phyloP scores from a whole-genome alignment of 2,113 vertebrate genomes.

The Zapus hudsonius region DNA sequence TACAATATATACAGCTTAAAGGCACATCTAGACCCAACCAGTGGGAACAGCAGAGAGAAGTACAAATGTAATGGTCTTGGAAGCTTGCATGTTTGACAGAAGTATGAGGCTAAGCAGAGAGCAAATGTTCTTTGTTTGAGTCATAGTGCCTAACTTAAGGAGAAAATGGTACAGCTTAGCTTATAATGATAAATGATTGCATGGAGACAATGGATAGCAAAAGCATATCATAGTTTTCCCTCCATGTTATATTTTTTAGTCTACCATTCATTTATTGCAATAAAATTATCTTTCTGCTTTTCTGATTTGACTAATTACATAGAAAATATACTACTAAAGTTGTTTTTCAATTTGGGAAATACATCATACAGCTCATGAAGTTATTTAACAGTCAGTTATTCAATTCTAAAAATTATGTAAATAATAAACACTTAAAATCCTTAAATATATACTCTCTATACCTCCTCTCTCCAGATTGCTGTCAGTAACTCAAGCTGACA shows the following conservation, averaged over 20 bases:
- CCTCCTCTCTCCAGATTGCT: not conserved
- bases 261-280: slow-evolving; percentile 31
- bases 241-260: slow-evolving; percentile 5
- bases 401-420: slow-evolving; percentile 18
- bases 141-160: not conserved
- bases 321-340: slow-evolving; percentile 17
- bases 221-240: slow-evolving; percentile 7
- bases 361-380: slow-evolving; percentile 11
- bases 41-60: slow-evolving; percentile 59
- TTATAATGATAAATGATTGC: slow-evolving; percentile 8
- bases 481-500: not conserved
- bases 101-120: not conserved
- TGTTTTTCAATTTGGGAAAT: slow-evolving; percentile 48
- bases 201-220: not conserved
- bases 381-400: slow-evolving; percentile 23
- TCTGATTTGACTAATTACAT: slow-evolving; percentile 36
- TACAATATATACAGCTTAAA: slow-evolving; percentile 62
- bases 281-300: slow-evolving; percentile 34
- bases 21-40: slow-evolving; percentile 71
- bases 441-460: not conserved
- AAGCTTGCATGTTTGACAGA: not conserved
- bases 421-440: slow-evolving; percentile 28
- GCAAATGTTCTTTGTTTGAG: not conserved
- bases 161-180: not conserved
- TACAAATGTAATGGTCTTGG: slow-evolving; percentile 40